Evolutionary conservation across 1,140 invertebrate genomes (phyloP).

Genomic region (Tetraneura akinire): DNA sequence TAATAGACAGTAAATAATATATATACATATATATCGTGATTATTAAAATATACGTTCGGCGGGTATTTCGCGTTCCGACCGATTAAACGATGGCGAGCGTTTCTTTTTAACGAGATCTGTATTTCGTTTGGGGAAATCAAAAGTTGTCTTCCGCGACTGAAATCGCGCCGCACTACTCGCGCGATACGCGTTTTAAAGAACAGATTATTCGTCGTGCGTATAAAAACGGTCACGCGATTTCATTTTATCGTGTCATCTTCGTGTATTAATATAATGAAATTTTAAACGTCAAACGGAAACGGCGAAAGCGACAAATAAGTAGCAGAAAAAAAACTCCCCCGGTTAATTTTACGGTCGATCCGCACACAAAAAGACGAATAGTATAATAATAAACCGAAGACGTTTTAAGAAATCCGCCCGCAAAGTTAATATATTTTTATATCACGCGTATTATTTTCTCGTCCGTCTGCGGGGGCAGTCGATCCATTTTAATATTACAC

Average conservation of each 20-base stretch:
- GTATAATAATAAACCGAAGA: not conserved
- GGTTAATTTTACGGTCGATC: not conserved
- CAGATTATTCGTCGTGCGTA: no score
- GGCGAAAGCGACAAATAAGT: no score
- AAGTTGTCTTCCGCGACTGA: no score
- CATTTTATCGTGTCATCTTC: not conserved
- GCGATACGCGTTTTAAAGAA: no score
- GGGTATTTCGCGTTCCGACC: no score
- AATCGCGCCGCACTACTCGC: not conserved
- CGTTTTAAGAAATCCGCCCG: not conserved
- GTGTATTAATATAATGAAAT: not conserved
- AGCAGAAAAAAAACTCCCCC: not conserved
- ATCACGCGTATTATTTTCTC: no score
- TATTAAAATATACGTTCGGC: no score
- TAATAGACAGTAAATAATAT: no score
- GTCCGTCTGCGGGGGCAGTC: constrained; percentile 16
- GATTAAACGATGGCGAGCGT: no score
- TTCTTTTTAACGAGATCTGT: no score
- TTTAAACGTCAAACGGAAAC: constrained; percentile 12
- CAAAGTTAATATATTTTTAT: not conserved
- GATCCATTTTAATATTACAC: constrained; percentile 18
- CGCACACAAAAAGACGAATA: not conserved
- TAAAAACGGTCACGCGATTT: not conserved
- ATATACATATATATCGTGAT: no score
- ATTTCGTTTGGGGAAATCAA: no score